Base-by-base conservation (phyloP, 2,888 invertebrate species). In the Myopa testacea region DNA sequence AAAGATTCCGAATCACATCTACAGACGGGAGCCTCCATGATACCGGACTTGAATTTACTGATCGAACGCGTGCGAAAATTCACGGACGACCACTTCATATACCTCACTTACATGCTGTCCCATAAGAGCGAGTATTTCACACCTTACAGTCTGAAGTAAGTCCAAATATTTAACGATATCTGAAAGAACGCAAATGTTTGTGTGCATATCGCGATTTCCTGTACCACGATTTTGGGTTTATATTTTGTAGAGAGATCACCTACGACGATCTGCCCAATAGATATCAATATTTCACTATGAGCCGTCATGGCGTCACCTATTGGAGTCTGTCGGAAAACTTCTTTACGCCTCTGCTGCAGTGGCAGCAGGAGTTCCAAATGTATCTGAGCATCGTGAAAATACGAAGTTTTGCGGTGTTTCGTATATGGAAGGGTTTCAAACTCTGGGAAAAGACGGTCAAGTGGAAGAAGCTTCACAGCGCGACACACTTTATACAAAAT, bases 321-420 rank as follows among this genome's bases (percentile, higher is more conserved):
- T 93, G 93, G 87, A 92, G 90, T 75, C 87, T 91, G 16, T 92
- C 92, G 76, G 96, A 96, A 86, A 93, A 94, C 88, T 93, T 93
- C 16, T 96, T 95, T 85, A 95, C 95, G 0, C 92, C 94, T 12
- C 90, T 97, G 7, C 91, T 93, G 34, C 91, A 93, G 79, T 97
- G 96, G 96, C 94, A 95, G 86, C 92, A 92, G 78, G 96, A 96
- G 86, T 96, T 95, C 84, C 92, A 92, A n/a, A 93, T 93, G 87
- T 96, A 95, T 85, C 91, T 93, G 62, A 91, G 94, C 85, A 90
- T 97, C n/a, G 93, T 93, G 81, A 92, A 94, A 88, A 93, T 95
- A 68, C 93, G 92, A 81, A 92, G 93, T 69, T 95, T 95, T 86
- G 91, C 90, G 68, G 90, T 92, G 45, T 95, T 93, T 84, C 92